Conservation (phyloP, 2,888 invertebrate genomes). For the Pimpla rufipes region DNA sequence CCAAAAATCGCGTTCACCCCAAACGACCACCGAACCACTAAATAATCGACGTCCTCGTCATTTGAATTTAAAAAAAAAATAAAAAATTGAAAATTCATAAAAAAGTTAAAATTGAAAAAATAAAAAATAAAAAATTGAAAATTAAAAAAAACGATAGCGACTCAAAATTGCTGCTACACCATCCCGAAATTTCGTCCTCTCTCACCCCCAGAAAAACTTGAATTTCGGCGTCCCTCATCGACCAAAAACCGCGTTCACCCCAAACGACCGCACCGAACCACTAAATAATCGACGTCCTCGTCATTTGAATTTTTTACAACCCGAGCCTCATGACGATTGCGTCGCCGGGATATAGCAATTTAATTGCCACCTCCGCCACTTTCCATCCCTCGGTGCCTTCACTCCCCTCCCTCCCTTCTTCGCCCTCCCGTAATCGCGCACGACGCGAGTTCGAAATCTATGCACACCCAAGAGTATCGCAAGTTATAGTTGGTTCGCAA, state of each 20-base stretch:
- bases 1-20: neutral
- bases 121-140: too few species aligned
- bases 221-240: neutral
- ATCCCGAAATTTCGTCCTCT: too few species aligned
- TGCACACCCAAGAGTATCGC: neutral
- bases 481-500: constrained; percentile 43
- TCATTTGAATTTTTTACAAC: neutral
- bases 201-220: neutral
- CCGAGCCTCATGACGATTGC: neutral
- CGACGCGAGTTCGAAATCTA: constrained; percentile 1
- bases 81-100: too few species aligned
- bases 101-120: too few species aligned
- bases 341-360: neutral
- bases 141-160: too few species aligned
- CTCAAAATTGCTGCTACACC: too few species aligned
- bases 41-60: neutral
- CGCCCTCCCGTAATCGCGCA: neutral
- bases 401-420: too few species aligned
- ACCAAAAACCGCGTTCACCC: neutral
- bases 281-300: neutral
- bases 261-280: too few species aligned
- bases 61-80: too few species aligned
- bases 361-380: neutral
- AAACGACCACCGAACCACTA: neutral
- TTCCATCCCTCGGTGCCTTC: neutral